Percentiles rank a stretch among this genome's conserved stretches.
Evolutionary conservation across 2,113 vertebrate species (phyloP).

Genomic region (Nematolebias whitei): DNA sequence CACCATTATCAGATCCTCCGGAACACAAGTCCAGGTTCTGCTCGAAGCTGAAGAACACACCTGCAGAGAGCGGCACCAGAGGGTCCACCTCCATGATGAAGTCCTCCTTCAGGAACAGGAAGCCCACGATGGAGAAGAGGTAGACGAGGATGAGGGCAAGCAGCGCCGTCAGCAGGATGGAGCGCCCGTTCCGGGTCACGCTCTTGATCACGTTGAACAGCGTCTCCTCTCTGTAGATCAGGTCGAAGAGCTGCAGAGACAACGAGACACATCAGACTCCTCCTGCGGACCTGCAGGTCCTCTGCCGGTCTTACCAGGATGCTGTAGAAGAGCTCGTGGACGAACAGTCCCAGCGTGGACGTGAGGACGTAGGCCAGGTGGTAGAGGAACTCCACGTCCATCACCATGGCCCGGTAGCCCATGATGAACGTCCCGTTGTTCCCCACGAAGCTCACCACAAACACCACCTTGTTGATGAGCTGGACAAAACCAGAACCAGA

Average conservation of each 20-base stretch:
- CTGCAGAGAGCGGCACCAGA: constrained; percentile 69
- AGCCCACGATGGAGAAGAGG: constrained; percentile 98
- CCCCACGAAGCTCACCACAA: constrained; percentile 97
- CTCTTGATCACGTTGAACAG: constrained; percentile 98
- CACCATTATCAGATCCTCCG: neutral
- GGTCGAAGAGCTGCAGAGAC: constrained; percentile 89
- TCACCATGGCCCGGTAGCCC: constrained; percentile 96
- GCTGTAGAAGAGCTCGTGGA: constrained; percentile 97
- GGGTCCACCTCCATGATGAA: constrained; percentile 97
- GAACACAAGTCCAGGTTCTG: neutral
- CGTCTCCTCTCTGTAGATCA: constrained; percentile 98
- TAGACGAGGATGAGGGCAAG: constrained; percentile 98
- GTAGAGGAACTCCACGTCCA: constrained; percentile 97
- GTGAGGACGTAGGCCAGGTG: constrained; percentile 94
- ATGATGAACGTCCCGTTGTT: constrained; percentile 97
- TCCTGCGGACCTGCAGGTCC: neutral
- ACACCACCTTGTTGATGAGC: constrained; percentile 97
- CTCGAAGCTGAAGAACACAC: constrained; percentile 3
- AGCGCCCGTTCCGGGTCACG: constrained; percentile 95
- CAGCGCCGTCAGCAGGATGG: constrained; percentile 95
- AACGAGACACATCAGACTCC: neutral
- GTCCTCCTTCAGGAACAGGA: constrained; percentile 95
- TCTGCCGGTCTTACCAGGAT: constrained; percentile 83
- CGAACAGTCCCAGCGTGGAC: constrained; percentile 92
- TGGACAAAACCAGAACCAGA: constrained; percentile 54